These are phyloP conservation scores for Polydrusus cervinus DNA, from an alignment of 2,888 invertebrate species.

Conservation along the genomic window DNA sequence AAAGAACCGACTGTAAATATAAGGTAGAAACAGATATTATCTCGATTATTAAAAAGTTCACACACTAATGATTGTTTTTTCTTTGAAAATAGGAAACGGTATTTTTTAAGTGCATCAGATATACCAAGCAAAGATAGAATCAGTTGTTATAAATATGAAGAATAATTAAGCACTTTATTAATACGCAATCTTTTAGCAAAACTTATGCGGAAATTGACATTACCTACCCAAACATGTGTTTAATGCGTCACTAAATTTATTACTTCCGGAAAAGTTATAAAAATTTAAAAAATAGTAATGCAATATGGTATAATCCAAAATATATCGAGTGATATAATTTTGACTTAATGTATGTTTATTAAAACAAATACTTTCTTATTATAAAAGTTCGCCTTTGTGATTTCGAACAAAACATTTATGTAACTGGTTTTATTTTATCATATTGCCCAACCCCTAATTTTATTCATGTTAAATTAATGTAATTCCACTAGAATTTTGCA, in stretches of 20 bases:
- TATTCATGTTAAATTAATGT: background rate
- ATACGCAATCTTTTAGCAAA: constrained; percentile 3
- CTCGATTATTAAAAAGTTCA: background rate
- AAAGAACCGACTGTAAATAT: background rate
- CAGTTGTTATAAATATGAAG: background rate
- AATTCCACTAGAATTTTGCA: no score
- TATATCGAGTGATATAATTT: background rate
- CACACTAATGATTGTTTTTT: no score
- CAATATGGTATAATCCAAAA: constrained; percentile 6
- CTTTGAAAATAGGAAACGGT: background rate
- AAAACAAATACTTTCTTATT: constrained; percentile 12
- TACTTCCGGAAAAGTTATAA: constrained; percentile 11
- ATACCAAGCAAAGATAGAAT: background rate
- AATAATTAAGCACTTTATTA: constrained; percentile 2
- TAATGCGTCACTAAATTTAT: background rate
- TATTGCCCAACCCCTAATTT: background rate
- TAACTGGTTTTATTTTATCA: background rate
- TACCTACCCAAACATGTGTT: background rate
- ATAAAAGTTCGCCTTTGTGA: background rate
- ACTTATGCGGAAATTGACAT: constrained; percentile 2
- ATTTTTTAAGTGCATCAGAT: background rate
- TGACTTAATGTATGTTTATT: background rate
- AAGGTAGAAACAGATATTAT: no score
- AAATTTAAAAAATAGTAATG: background rate
- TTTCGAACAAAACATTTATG: background rate